Conservation (phyloP, 2,797 vertebrate genomes). For the Mionectes olivaceus region DNA sequence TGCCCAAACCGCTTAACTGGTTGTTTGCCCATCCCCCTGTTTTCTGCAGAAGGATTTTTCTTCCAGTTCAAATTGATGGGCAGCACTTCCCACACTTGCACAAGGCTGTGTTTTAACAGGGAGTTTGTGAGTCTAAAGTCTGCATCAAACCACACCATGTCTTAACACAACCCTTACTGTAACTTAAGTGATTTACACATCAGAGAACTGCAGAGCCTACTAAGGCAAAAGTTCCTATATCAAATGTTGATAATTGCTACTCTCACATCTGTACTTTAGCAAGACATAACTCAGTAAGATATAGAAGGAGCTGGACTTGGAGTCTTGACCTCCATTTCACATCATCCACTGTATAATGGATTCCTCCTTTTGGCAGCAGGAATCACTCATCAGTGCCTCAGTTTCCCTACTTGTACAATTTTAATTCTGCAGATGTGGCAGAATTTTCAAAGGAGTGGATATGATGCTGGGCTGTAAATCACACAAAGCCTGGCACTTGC, state of each 20-base stretch:
- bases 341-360: neutral
- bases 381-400: neutral
- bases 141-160: neutral
- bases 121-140: neutral
- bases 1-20: neutral
- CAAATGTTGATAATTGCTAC: neutral
- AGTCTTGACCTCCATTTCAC: neutral
- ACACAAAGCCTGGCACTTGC: neutral
- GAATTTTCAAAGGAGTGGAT: neutral
- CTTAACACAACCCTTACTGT: neutral
- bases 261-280: neutral
- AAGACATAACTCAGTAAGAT: fast-evolving
- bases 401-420: neutral
- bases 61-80: neutral
- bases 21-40: neutral
- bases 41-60: neutral
- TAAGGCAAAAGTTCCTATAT: neutral
- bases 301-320: neutral
- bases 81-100: neutral
- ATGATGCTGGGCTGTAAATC: fast-evolving
- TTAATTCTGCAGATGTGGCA: neutral
- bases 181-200: neutral
- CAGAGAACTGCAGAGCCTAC: neutral
- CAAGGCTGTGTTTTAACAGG: neutral
- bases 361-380: neutral